These are phyloP conservation scores for Heliconius eleuchia DNA, from an alignment of 1,140 invertebrate genomes.

Conservation along the genomic window DNA sequence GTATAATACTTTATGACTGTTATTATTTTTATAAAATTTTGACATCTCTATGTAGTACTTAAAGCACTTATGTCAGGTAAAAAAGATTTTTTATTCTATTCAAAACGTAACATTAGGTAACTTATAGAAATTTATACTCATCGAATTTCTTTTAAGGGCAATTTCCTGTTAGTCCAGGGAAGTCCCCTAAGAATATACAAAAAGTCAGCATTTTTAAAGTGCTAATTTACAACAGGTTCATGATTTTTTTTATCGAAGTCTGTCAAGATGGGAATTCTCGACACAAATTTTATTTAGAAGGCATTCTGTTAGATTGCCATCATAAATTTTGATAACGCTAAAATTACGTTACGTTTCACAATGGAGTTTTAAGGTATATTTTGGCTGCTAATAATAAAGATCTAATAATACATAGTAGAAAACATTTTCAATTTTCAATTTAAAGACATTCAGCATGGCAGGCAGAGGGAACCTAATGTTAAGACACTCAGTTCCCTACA, in stretches of 20 bases:
- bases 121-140: background rate
- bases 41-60: too few relatives aligned
- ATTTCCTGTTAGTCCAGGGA: background rate
- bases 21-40: too few relatives aligned
- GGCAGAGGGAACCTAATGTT: too few relatives aligned
- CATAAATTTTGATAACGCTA: constrained; percentile 53
- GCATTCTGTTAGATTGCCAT: constrained; percentile 49
- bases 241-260: constrained; percentile 31
- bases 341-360: constrained; percentile 32
- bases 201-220: background rate
- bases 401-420: background rate
- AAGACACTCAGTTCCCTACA: too few relatives aligned
- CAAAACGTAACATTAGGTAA: background rate
- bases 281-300: constrained; percentile 47
- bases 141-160: background rate
- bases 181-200: background rate
- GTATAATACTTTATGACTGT: too few relatives aligned
- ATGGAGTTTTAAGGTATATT: background rate
- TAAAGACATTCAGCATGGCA: too few relatives aligned
- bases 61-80: too few relatives aligned
- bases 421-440: background rate
- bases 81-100: too few relatives aligned
- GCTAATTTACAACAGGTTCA: constrained; percentile 25
- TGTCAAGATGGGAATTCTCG: constrained; percentile 36
- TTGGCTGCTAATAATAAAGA: background rate